Conservation (phyloP, 2,888 invertebrate genomes). For the Lepetodrilus schrolli region DNA sequence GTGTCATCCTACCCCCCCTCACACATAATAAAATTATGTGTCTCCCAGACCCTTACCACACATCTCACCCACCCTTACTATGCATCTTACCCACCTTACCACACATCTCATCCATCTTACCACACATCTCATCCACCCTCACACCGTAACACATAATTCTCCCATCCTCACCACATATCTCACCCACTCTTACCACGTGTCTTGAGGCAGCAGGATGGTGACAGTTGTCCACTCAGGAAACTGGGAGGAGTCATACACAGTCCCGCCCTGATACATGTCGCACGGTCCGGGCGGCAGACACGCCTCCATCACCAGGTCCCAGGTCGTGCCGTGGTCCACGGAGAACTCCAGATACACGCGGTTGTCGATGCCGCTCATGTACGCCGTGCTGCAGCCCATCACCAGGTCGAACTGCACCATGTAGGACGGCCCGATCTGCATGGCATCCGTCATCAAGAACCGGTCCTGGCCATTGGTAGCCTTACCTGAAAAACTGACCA, state of each 20-base stretch:
- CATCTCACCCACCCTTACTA: too few species aligned
- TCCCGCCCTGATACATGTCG: slow-evolving; percentile 70
- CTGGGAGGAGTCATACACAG: slow-evolving; percentile 71
- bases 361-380: slow-evolving; percentile 55
- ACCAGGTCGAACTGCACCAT: slow-evolving; percentile 76
- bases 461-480: slow-evolving; percentile 56
- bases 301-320: slow-evolving; percentile 72
- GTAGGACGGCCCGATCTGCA: slow-evolving; percentile 74
- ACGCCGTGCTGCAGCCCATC: slow-evolving; percentile 73
- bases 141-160: too few species aligned
- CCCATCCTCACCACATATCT: too few species aligned
- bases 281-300: slow-evolving; percentile 72
- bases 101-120: too few species aligned
- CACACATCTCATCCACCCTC: too few species aligned
- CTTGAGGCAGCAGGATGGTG: slow-evolving; percentile 71
- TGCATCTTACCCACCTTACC: too few species aligned
- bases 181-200: slow-evolving; percentile 74
- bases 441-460: slow-evolving; percentile 71
- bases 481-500: slow-evolving; percentile 57
- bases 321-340: slow-evolving; percentile 74
- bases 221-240: slow-evolving; percentile 73
- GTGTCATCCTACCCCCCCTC: too few species aligned
- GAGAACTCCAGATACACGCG: slow-evolving; percentile 74
- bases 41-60: too few species aligned
- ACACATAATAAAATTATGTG: too few species aligned